phyloP scores from a whole-genome alignment of 2,888 invertebrate species.

The Zygaena filipendulae region DNA sequence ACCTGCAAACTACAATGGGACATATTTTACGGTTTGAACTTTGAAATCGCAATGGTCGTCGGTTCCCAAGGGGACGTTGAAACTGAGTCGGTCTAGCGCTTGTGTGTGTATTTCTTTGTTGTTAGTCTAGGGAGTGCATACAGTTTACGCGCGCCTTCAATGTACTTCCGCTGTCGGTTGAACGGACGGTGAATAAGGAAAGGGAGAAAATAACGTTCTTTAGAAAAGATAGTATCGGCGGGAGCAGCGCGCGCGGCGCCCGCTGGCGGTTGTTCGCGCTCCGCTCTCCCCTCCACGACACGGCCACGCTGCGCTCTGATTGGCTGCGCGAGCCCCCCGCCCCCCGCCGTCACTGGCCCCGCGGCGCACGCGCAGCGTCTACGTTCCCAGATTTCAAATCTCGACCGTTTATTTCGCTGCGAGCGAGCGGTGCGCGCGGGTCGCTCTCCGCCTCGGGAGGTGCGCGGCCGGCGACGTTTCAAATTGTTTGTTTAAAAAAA shows the following conservation, averaged over 20 bases:
- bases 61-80: no score
- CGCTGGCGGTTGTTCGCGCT: constrained; percentile 24
- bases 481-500: constrained; percentile 36
- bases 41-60: no score
- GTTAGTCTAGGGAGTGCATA: no score
- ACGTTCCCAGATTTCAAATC: constrained; percentile 65
- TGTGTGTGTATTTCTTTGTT: no score
- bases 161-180: constrained; percentile 64
- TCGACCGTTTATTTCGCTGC: constrained; percentile 67
- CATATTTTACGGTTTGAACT: no score
- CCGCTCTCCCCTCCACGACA: constrained; percentile 41
- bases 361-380: constrained; percentile 58
- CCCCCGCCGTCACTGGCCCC: constrained; percentile 26
- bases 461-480: constrained; percentile 25
- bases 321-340: constrained; percentile 35
- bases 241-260: constrained; percentile 18
- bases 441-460: constrained; percentile 26
- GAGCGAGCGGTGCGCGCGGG: constrained; percentile 47
- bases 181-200: constrained; percentile 54
- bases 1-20: no score
- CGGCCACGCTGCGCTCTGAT: constrained; percentile 44
- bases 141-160: constrained; percentile 59
- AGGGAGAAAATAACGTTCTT: constrained; percentile 63
- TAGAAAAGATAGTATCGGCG: constrained; percentile 58
- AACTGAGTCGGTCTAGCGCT: no score